Base-by-base conservation (phyloP, 2,888 invertebrate genomes). In the Galeopsomyia nigrocyanea region DNA sequence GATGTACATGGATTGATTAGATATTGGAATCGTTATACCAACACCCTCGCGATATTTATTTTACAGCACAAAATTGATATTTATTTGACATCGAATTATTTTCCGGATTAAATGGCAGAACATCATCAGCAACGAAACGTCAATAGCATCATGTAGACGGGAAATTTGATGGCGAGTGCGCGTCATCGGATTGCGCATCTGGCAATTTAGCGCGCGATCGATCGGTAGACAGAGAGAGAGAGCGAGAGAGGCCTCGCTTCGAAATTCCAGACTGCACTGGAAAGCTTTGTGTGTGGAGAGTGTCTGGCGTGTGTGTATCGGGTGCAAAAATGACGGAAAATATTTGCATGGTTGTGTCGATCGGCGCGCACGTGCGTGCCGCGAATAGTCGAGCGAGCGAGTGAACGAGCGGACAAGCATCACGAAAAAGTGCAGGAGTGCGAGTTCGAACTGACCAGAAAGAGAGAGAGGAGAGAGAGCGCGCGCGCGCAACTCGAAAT, bases 321-420 rank as follows among this genome's bases (percentile, higher is more conserved):
- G 49, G 50, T n/a, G 64, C 19, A 62, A 68, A 68, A 68, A 68
- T 68, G 68, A 68, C 26, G 56, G 58, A 60, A 68, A 68, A 68
- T 68, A 61, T 62, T 55, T 68, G 61, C 49, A 55, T 62, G 39
- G 14, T 39, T 39, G 39, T 39, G 26, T 39, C 61, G 55, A 68
- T 68, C 55, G 22, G 55, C 6, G 61, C n/a, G 14, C 1, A 46
- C 17, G 58, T 60, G 68, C 60, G 68, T 60, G 68, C 68, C 51
- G 57, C 19, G 51, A 17, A 65, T 65, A 46, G 19, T 17, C 47
- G 39, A 16, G 47, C 19, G 22, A 49, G 13, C 26, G 19, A 22
- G 50, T 16, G 50, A 21, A 9, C 49, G 49, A 50, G 21, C 21
- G 47, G 47, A 1, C 19, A 21, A 16, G 7, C 60, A 26, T 26